Percentiles rank a stretch among this genome's conserved stretches.
These are phyloP conservation scores for Sebastes oblongus DNA, from an alignment of 2,797 vertebrate species.

Conservation along the genomic window DNA sequence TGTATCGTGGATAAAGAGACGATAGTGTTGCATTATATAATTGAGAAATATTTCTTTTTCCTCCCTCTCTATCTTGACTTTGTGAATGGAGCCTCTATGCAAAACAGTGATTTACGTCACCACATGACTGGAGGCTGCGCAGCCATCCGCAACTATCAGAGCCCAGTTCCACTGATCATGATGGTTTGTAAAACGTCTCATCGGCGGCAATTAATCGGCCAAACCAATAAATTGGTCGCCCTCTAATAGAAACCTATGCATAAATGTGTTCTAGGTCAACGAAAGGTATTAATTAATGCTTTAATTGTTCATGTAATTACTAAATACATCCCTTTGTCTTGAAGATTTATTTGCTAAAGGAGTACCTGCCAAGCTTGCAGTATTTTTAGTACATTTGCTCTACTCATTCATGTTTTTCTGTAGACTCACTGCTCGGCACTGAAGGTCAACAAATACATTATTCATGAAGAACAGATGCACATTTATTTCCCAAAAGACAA, in stretches of 20 bases:
- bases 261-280: background rate
- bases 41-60: no score
- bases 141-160: no score
- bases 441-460: constrained; percentile 24
- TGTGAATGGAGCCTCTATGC: no score
- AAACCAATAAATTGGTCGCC: no score
- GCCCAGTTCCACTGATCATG: no score
- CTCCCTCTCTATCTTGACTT: no score
- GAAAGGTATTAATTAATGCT: background rate
- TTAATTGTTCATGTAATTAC: background rate
- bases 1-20: no score
- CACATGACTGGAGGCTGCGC: no score
- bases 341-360: background rate
- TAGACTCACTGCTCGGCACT: background rate
- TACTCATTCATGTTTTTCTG: background rate
- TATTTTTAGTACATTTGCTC: background rate
- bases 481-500: constrained; percentile 12
- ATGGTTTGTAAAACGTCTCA: no score
- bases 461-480: constrained; percentile 37
- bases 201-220: no score
- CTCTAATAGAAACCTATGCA: background rate
- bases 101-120: no score
- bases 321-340: background rate
- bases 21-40: no score
- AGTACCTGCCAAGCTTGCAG: background rate